phyloP scores from a whole-genome alignment of 92 coral and sea anemone species.

The Palythoa grandiflora region DNA sequence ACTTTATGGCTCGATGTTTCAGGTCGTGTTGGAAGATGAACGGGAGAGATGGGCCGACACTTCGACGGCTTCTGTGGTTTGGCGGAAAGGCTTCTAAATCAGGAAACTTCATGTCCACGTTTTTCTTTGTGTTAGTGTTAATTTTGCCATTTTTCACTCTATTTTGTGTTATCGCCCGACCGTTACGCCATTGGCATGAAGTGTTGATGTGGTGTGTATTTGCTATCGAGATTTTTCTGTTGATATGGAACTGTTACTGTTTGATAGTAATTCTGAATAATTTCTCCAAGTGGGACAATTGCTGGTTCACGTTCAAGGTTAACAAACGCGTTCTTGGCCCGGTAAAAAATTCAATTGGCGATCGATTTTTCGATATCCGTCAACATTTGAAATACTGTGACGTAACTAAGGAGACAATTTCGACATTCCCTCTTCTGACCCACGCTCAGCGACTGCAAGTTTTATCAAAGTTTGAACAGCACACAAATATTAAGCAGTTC shows the following conservation, averaged over 20 bases:
- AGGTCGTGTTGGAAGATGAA: conserved; percentile 34
- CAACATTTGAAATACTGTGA: conserved; percentile 46
- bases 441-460: conserved; percentile 18
- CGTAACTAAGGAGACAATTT: conserved; percentile 18
- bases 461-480: conserved; percentile 10
- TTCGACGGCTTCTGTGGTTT: conserved; percentile 40
- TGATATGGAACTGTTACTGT: conserved; percentile 38
- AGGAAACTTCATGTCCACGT: conserved; percentile 24
- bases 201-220: conserved; percentile 43
- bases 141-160: conserved; percentile 21
- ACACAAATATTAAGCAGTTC: conserved; percentile 26
- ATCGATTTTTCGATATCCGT: conserved; percentile 42
- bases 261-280: conserved; percentile 29
- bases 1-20: conserved; percentile 44
- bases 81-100: conserved; percentile 48
- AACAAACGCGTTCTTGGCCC: conserved; percentile 41
- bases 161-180: conserved; percentile 24
- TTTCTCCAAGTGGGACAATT: conserved; percentile 33
- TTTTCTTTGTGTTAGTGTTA: conserved; percentile 29
- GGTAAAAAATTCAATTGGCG: conserved; percentile 33
- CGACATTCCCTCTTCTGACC: conserved; percentile 33
- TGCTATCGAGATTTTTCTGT: conserved; percentile 25
- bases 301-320: conserved; percentile 44
- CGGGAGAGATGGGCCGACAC: conserved; percentile 32
- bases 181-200: conserved; percentile 35